Conservation (phyloP, 2,888 invertebrate genomes). For the Volucella inflata region DNA sequence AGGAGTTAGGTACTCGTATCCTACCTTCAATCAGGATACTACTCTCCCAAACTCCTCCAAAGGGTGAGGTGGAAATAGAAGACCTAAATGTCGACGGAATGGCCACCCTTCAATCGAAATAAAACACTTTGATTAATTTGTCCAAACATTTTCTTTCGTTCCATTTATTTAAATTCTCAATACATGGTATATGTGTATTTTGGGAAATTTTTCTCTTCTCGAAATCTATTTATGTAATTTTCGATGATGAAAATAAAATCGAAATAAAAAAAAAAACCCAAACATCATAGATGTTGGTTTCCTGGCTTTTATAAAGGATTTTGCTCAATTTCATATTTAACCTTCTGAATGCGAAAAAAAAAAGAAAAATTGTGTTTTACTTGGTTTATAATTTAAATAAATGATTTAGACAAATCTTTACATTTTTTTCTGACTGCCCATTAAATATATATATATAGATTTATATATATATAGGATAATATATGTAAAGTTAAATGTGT, state of each 20-base stretch:
- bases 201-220: constrained; percentile 11
- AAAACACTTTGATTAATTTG: constrained; percentile 68
- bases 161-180: constrained; percentile 74
- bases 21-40: too few species aligned
- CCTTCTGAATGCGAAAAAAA: constrained; percentile 21
- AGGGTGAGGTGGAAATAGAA: too few species aligned
- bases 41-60: too few species aligned
- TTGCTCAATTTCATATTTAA: constrained; percentile 32
- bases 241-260: not conserved
- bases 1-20: too few species aligned
- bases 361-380: constrained; percentile 5
- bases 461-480: constrained; percentile 73
- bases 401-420: constrained; percentile 78
- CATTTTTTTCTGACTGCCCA: constrained; percentile 79
- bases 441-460: constrained; percentile 73
- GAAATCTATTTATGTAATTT: constrained; percentile 19
- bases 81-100: too few species aligned
- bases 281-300: constrained; percentile 22
- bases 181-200: constrained; percentile 53
- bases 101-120: constrained; percentile 36
- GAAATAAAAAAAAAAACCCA: constrained; percentile 16
- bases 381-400: constrained; percentile 71
- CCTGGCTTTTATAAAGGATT: constrained; percentile 28
- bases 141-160: constrained; percentile 75
- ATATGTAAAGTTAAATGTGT: constrained; percentile 76